Base-by-base conservation (phyloP, 1,140 invertebrate species). In the Hypothenemus hampei region DNA sequence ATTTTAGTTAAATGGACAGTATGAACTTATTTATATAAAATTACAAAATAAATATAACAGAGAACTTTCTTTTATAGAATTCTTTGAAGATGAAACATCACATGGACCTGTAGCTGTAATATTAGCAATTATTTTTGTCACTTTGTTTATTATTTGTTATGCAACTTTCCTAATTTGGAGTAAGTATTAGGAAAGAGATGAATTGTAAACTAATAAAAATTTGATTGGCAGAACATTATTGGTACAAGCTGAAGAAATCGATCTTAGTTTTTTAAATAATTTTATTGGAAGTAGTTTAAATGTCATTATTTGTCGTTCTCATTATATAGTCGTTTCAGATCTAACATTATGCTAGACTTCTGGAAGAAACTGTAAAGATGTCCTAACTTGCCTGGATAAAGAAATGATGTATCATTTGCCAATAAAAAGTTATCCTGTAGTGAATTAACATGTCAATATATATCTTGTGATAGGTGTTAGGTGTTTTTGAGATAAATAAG, bases 251-350 rank as follows among this genome's bases (percentile, higher is more conserved):
- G 58, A 60, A 40, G 44, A 56, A 26, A 29, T 37, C 19, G 29
- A 46, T 41, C 48, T 48, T 3, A 43, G 39, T 24, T 52, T 52
- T 21, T 13, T 60, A 22, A 36, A 46, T 19, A 39, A 60, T 52
- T 60, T 60, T 47, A 40, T 53, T 13, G 58, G 54, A 55, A 50
- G 46, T 58, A n/a, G n/a, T n/a, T n/a, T n/a, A n/a, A n/a, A n/a
- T n/a, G n/a, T n/a, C n/a, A n/a, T n/a, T n/a, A n/a, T n/a, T n/a
- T n/a, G n/a, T n/a, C n/a, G 1, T 1, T 39, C 10, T n/a, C 8
- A 13, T 39, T 1, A 39, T 8, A 39, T n/a, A n/a, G 8, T 39
- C 3, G n/a, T 39, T 39, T 10, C 36, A 39, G 36, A 39, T 39
- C 16, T 39, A 18, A 39, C 10, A 8, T 1, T 8, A 15, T 1